phyloP scores from a whole-genome alignment of 2,888 invertebrate genomes.

The Tenthredo scrophulariae region DNA sequence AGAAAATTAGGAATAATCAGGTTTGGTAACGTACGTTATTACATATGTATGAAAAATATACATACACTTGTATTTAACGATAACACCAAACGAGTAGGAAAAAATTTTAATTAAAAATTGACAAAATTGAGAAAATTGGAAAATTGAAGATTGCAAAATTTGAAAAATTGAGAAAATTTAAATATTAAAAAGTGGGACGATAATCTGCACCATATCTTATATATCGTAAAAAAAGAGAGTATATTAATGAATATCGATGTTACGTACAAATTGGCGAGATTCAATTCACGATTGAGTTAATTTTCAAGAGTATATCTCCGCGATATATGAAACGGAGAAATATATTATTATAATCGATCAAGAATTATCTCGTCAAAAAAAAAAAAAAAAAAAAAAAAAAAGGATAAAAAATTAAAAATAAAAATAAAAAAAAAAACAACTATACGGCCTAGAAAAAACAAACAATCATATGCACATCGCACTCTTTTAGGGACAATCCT shows the following conservation, averaged over 20 bases:
- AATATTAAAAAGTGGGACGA: not conserved
- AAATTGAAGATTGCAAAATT: not conserved
- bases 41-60: not conserved
- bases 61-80: not conserved
- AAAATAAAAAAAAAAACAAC: not conserved
- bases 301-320: too few species aligned
- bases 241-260: slow-evolving; percentile 22
- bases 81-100: slow-evolving; percentile 11
- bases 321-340: not conserved
- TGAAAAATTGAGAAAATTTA: not conserved
- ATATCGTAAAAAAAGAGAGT: not conserved
- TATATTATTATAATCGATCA: not conserved
- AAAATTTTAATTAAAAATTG: too few species aligned
- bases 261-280: slow-evolving; percentile 23
- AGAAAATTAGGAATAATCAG: not conserved
- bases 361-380: not conserved
- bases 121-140: not conserved
- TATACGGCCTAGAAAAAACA: slow-evolving; percentile 37
- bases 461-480: slow-evolving; percentile 45
- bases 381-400: not conserved
- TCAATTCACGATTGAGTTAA: not conserved
- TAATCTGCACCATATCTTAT: not conserved
- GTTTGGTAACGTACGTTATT: not conserved
- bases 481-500: slow-evolving; percentile 25
- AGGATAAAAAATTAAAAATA: not conserved